phyloP scores from a whole-genome alignment of 37 sponge, comb jelly and placozoan species.

The Haliclona indistincta region DNA sequence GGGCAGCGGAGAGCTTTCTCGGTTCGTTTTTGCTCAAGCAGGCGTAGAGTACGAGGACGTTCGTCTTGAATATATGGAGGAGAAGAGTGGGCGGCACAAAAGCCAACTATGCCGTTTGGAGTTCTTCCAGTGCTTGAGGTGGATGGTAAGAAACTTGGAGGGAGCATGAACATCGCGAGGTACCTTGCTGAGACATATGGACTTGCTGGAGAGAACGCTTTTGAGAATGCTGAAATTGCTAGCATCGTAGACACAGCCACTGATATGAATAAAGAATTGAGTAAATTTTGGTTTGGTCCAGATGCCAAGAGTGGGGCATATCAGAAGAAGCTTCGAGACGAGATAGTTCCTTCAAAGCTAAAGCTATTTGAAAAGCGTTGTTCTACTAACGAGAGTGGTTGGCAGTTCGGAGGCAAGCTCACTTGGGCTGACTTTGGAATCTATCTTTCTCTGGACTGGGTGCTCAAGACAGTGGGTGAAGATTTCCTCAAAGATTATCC shows the following conservation, averaged over 20 bases:
- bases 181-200: conserved; percentile 54
- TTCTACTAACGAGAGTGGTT: conserved; percentile 8
- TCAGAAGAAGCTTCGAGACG: not conserved
- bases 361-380: conserved; percentile 10
- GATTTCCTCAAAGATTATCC: conserved; percentile 14
- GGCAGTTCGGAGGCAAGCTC: not conserved
- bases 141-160: conserved; percentile 53
- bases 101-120: conserved; percentile 38
- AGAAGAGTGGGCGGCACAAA: conserved; percentile 23
- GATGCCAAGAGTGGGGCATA: conserved; percentile 10
- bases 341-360: conserved; percentile 1
- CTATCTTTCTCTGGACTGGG: not conserved
- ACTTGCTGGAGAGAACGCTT: conserved; percentile 18
- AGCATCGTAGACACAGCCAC: conserved; percentile 3
- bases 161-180: conserved; percentile 34
- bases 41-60: conserved; percentile 26
- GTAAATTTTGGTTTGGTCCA: conserved; percentile 8
- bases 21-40: conserved; percentile 51
- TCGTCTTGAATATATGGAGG: not conserved
- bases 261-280: conserved; percentile 4
- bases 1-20: conserved; percentile 42
- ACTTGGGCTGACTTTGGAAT: conserved; percentile 3
- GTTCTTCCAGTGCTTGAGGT: conserved; percentile 44
- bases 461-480: not conserved
- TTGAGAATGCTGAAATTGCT: conserved; percentile 20